Evolutionary conservation across 2,888 invertebrate genomes (phyloP).

Genomic region (Yponomeuta plumbellus): DNA sequence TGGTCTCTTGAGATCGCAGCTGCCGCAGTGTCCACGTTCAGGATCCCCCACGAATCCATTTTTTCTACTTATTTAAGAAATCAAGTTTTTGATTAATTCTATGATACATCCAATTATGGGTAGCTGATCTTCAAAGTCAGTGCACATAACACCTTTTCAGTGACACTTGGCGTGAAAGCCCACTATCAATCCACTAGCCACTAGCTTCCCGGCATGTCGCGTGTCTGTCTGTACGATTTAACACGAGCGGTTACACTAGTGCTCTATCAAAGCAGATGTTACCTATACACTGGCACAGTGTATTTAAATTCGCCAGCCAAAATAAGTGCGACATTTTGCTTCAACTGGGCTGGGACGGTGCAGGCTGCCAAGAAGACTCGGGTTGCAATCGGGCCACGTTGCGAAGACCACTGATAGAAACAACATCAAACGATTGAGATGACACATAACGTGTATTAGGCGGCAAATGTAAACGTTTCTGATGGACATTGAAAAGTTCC

Average conservation of each 20-base stretch:
- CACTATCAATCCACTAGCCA: slow-evolving; percentile 14
- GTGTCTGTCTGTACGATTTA: slow-evolving; percentile 23
- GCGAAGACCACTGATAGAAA: slow-evolving; percentile 9
- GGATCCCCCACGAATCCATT: slow-evolving; percentile 85
- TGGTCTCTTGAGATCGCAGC: slow-evolving; percentile 84
- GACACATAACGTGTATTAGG: neutral
- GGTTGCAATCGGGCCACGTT: slow-evolving; percentile 61
- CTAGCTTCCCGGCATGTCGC: slow-evolving; percentile 16
- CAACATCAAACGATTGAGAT: neutral
- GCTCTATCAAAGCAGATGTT: slow-evolving; percentile 27
- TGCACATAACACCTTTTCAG: slow-evolving; percentile 32
- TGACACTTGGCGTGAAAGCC: slow-evolving; percentile 44
- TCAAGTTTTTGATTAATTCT: slow-evolving; percentile 11
- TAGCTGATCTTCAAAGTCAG: slow-evolving; percentile 14
- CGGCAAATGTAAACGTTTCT: neutral
- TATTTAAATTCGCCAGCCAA: slow-evolving; percentile 73
- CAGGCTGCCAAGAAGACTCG: slow-evolving; percentile 67
- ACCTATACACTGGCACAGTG: slow-evolving; percentile 4
- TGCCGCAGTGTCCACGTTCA: slow-evolving; percentile 79
- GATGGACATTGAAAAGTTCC: neutral
- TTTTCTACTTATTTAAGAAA: slow-evolving; percentile 19
- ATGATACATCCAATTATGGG: slow-evolving; percentile 28
- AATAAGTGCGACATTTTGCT: slow-evolving; percentile 76
- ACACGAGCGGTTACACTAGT: slow-evolving; percentile 35
- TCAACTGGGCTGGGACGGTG: slow-evolving; percentile 59